These are phyloP conservation scores for Hofmannophila pseudospretella DNA, from an alignment of 2,888 invertebrate species.

Conservation along the genomic window DNA sequence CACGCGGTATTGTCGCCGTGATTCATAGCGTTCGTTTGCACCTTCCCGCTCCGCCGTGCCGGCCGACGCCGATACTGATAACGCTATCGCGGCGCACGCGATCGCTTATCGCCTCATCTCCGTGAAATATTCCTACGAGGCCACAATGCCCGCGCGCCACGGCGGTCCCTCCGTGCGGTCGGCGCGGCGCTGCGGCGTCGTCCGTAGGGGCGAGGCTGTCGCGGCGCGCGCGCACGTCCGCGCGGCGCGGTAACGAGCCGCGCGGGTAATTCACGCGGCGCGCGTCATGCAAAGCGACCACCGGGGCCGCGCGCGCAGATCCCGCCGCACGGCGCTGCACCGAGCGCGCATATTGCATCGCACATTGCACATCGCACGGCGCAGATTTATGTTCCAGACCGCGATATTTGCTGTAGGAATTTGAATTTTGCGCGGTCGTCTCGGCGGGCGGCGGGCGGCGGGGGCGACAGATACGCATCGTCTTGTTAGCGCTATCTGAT, in stretches of 20 bases:
- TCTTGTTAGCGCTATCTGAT: constrained; percentile 75
- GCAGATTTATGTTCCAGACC: constrained; percentile 52
- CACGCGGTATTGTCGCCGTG: constrained; percentile 31
- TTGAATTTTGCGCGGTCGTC: constrained; percentile 49
- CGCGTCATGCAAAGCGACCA: constrained; percentile 69
- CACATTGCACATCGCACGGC: constrained; percentile 9
- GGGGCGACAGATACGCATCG: constrained; percentile 62
- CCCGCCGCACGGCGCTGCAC: constrained; percentile 14
- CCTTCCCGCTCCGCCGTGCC: constrained; percentile 30
- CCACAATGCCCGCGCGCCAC: constrained; percentile 13
- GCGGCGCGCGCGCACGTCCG: constrained; percentile 3
- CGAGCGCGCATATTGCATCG: constrained; percentile 12
- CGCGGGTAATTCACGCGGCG: constrained; percentile 73
- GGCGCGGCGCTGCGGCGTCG: neutral
- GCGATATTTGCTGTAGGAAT: constrained; percentile 55
- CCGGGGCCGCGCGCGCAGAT: constrained; percentile 15
- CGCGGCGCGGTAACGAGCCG: constrained; percentile 48
- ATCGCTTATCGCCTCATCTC: constrained; percentile 65
- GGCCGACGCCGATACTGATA: constrained; percentile 44
- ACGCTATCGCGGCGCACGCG: constrained; percentile 42
- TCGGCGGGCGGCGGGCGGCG: constrained; percentile 21
- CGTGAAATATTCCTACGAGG: constrained; percentile 67
- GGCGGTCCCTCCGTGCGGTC: neutral
- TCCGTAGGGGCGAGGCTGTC: neutral
- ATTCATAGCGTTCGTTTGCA: constrained; percentile 61